Percentiles rank a stretch among this genome's conserved stretches.
Conservation (phyloP, 2,888 invertebrate species). For the Deilephila elpenor region DNA sequence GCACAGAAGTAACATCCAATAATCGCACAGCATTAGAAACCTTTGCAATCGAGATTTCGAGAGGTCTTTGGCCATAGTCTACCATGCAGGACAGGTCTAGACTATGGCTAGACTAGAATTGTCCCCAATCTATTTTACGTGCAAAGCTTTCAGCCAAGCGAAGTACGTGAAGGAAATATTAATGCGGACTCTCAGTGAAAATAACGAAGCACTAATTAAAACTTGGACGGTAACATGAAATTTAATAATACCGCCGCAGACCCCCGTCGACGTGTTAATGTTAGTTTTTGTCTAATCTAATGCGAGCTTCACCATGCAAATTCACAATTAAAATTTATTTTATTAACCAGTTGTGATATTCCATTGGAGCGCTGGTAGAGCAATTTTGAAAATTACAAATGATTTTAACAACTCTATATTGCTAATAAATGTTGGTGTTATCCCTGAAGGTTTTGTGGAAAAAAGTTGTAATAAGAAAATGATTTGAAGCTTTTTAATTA, state of each 20-base stretch:
- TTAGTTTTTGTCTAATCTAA: constrained; percentile 15
- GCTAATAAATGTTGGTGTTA: too few relatives aligned
- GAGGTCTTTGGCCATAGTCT: too few relatives aligned
- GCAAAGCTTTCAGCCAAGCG: neutral
- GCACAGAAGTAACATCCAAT: too few relatives aligned
- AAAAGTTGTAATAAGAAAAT: too few relatives aligned
- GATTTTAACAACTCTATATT: too few relatives aligned
- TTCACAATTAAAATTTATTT: constrained; percentile 16
- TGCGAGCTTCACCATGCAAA: neutral
- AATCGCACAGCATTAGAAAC: too few relatives aligned
- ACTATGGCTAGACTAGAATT: too few relatives aligned
- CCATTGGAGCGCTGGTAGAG: neutral
- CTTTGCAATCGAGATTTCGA: too few relatives aligned
- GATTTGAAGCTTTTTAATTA: too few relatives aligned
- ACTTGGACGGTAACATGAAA: constrained; percentile 53
- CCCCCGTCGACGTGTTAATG: neutral
- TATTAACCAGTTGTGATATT: neutral
- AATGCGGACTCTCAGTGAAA: constrained; percentile 45
- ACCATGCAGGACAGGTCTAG: too few relatives aligned
- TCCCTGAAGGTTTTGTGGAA: too few relatives aligned
- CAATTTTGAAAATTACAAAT: too few relatives aligned
- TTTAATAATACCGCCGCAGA: constrained; percentile 51
- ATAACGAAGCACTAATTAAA: constrained; percentile 59
- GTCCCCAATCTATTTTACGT: constrained; percentile 24
- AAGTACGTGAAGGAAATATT: constrained; percentile 49